Evolutionary conservation across 2,797 vertebrate species (phyloP).

Genomic region (Lates japonicus): DNA sequence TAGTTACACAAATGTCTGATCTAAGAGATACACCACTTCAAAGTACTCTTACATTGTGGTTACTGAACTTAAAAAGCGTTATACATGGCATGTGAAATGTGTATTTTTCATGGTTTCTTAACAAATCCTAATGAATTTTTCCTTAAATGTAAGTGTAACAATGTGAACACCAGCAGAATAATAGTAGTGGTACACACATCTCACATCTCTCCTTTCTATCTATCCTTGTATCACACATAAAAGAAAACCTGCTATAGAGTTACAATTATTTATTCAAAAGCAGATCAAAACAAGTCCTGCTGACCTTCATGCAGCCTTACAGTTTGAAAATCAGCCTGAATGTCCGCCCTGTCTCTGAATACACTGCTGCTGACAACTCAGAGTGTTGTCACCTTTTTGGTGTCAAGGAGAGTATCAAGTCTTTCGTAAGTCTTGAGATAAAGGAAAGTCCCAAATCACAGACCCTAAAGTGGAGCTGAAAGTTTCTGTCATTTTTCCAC

Average conservation of each 20-base stretch:
- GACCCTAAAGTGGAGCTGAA: not conserved
- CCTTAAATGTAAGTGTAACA: not conserved
- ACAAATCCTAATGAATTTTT: not conserved
- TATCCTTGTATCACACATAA: not conserved
- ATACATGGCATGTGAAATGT: constrained; percentile 13
- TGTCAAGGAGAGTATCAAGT: not conserved
- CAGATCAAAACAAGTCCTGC: constrained; percentile 6
- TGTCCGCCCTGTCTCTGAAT: constrained; percentile 4
- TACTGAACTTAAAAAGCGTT: not conserved
- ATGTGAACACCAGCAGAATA: not conserved
- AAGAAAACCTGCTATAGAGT: constrained; percentile 19
- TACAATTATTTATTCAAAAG: constrained; percentile 26
- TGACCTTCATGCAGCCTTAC: not conserved
- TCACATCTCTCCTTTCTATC: not conserved
- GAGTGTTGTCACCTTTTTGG: not conserved
- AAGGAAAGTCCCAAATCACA: not conserved
- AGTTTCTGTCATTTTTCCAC: not conserved
- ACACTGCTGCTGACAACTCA: not conserved
- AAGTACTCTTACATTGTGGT: not conserved
- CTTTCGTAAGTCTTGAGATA: not conserved
- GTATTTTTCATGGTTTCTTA: not conserved
- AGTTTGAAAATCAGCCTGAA: constrained; percentile 1
- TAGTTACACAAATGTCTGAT: constrained; percentile 25
- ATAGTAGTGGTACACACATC: not conserved
- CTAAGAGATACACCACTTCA: constrained; percentile 5